Evolutionary conservation across 2,113 vertebrate species (phyloP), one percentile per base, ranked within the genome.

Genomic region (Pachycephala philippinensis): DNA sequence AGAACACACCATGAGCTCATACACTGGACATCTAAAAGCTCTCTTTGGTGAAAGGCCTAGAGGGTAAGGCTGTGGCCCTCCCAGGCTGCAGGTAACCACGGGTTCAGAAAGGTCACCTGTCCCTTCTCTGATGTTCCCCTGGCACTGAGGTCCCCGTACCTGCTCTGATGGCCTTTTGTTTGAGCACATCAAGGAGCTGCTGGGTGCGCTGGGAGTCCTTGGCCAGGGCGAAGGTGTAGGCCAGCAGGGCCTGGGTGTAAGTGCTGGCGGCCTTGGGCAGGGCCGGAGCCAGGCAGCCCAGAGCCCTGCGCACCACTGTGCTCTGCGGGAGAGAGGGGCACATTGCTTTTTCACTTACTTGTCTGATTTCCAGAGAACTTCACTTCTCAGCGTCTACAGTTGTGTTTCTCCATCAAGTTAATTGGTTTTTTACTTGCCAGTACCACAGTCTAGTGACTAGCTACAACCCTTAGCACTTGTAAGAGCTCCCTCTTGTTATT

Each of bases 171-270:
- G 97, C 97, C 86, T 97, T 96, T 40, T 0, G 90, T 47, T 91
- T 77, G 23, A 98, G 92, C 18, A 28, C 44, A 8, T 75, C 23
- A 3, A 98, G 97, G 37, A 97, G 90, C 22, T 61, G 15, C 5
- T 92, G 95, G 1, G 78, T 56, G 68, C 31, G 63, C 35, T 71
- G 86, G 8, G 17, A 65, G 44, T 98, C 97, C 69, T 90, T 71
- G 52, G 99, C 98, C 90, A 99, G 97, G n/a, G 98, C 96, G 8
- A 99, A 99, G 87, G 98, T 98, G 94, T 99, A 99, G 63, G 98
- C 98, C 87, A 99, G 69, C 80, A 99, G 98, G 3, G 99, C 98
- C 14, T 97, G 97, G 44, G 98, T 98, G 84, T 99, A 98, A 28
- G 98, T 79, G 78, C 98, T 97, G 87, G 96, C 87, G 63, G 97